Base-by-base conservation (phyloP, 2,113 vertebrate genomes). In the Lagenorhynchus albirostris region DNA sequence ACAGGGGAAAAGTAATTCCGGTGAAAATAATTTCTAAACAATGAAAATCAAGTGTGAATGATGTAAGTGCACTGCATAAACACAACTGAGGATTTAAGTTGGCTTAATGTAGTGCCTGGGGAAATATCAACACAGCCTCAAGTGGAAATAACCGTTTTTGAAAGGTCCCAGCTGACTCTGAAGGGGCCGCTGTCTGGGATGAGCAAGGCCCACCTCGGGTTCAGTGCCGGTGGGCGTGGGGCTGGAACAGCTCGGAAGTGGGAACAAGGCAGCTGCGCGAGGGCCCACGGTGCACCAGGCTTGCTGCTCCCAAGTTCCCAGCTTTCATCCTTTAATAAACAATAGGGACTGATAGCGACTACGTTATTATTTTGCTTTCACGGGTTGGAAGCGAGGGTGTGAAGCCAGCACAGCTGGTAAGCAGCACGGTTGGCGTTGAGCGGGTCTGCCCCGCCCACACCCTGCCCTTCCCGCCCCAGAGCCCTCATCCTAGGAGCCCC, bases 141-240 rank as follows among this genome's bases (percentile, higher is more conserved):
- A 18, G 31, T 15, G 12, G 33, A 29, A 18, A n/a, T 20, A n/a
- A n/a, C 15, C 67, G 1, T 4, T 36, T 36, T 2, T 8, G 33
- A 68, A 68, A 18, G 15, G 17, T 18, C 67, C 67, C 67, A n/a
- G 67, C 33, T 0, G 17, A n/a, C 33, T 25, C 62, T n/a, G 67
- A n/a, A 18, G 67, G 33, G 33, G 67, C 8, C 3, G 17, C 67
- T n/a, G 67, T n/a, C 3, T 0, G 65, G 14, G 65, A 17, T 6
- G 31, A 67, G 65, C 2, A 3, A 8, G 31, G 6, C 0, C 31
- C 31, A 15, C 31, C 65, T n/a, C 0, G 0, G 33, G 65, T 7
- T n/a, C 65, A 18, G 4, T 67, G 65, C 65, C 31, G 0, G 63
- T 14, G 63, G 29, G 29, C 0, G 60, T 26, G 25, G 60, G 60